These are phyloP conservation scores for Vireo altiloquus DNA, from an alignment of 2,113 vertebrate species.

Conservation along the genomic window DNA sequence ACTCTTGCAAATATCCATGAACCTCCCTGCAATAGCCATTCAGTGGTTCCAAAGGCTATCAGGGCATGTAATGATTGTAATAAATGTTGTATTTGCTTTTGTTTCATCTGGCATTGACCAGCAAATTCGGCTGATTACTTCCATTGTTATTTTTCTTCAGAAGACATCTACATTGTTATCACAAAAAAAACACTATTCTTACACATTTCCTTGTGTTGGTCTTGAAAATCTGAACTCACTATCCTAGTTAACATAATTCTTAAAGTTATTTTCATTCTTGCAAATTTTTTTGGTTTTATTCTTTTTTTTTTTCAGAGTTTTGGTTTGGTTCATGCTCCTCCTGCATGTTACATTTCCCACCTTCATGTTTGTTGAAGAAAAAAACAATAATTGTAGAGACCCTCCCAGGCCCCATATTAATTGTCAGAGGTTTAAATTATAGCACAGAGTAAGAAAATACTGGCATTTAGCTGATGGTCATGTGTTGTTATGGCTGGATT, in stretches of 20 bases:
- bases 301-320: background rate
- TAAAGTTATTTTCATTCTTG: background rate
- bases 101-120: slow-evolving; percentile 61
- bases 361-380: background rate
- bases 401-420: background rate
- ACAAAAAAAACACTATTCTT: slow-evolving; percentile 5
- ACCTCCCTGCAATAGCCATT: slow-evolving; percentile 25
- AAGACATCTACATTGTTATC: slow-evolving; percentile 41
- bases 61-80: slow-evolving; percentile 59
- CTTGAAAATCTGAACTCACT: background rate
- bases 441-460: background rate
- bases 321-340: background rate
- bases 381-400: background rate
- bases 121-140: slow-evolving; percentile 40
- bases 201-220: slow-evolving; percentile 11
- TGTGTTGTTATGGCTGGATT: background rate
- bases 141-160: slow-evolving; percentile 55
- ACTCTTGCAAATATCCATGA: slow-evolving; percentile 68
- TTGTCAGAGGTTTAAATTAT: background rate
- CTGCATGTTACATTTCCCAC: background rate
- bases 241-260: background rate
- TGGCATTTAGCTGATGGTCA: background rate
- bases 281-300: background rate
- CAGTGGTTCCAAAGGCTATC: slow-evolving; percentile 62
- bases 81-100: slow-evolving; percentile 66